Percentiles rank a stretch among this genome's conserved stretches.
Conservation (phyloP, 2,888 invertebrate genomes). For the Kuschelorhynchus macadamiae region DNA sequence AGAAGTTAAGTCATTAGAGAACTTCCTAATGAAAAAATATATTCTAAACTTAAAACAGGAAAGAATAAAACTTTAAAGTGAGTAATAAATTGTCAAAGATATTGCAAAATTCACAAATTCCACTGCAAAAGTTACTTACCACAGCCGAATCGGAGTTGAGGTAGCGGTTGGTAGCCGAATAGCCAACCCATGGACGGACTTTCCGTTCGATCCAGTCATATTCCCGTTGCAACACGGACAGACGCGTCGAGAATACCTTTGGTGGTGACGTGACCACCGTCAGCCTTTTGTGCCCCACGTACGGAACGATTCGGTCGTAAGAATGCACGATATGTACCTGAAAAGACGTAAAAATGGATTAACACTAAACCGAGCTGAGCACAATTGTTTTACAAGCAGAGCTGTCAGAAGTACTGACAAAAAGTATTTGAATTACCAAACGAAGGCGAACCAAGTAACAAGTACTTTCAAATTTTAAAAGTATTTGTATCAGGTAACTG, state of each 20-base stretch:
- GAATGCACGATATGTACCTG: constrained; percentile 69
- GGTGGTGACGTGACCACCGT: constrained; percentile 75
- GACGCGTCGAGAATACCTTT: constrained; percentile 74
- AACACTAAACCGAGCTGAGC: neutral
- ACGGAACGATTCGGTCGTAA: constrained; percentile 68
- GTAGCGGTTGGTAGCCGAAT: constrained; percentile 82
- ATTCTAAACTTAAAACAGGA: neutral
- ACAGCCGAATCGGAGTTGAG: constrained; percentile 82
- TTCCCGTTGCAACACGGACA: constrained; percentile 78
- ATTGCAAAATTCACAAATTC: constrained; percentile 28
- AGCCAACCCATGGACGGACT: constrained; percentile 74
- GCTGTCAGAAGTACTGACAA: no score
- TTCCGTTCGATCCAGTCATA: constrained; percentile 79
- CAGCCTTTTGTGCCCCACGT: constrained; percentile 73
- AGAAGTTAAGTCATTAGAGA: neutral
- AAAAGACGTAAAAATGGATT: constrained; percentile 23
- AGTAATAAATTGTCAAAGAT: no score
- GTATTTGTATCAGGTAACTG: no score
- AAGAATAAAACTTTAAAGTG: no score
- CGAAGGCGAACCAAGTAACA: no score
- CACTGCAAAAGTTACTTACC: constrained; percentile 70
- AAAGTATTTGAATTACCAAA: no score
- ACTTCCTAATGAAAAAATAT: neutral
- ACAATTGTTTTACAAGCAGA: neutral
- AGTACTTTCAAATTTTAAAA: no score